Base-by-base conservation (phyloP, 2,113 vertebrate genomes). In the Neotoma lepida region DNA sequence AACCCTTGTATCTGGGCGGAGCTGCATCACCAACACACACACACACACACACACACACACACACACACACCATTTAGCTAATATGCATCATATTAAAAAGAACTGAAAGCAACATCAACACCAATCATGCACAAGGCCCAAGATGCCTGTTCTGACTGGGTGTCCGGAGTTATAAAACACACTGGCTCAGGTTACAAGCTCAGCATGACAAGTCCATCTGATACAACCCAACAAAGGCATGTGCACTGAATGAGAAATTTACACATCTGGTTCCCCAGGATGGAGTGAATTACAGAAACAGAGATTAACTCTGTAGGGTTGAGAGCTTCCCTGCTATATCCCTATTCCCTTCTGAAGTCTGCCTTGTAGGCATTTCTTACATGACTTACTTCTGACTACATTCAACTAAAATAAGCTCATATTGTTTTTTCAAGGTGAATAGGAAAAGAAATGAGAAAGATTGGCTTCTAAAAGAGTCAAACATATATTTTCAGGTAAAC, bases 101-200 rank as follows among this genome's bases (percentile, higher is more conserved):
- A 6, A 41, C 28, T 22, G 17, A 41, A n/a, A 1, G 81, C 41
- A 39, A n/a, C 33, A 12, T 1, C 7, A 30, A 46, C 2, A 63
- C 64, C 80, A 28, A 95, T 44, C 90, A 76, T 93, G 58, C 51
- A 18, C 89, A 80, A 78, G 80, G 15, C 91, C 66, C 86, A 86
- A 90, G 84, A 74, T 89, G 64, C 87, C 89, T 81, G 44, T 94
- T 97, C 94, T 85, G 93, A 94, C 91, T 93, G 39, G 85, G 95
- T 92, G 89, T 89, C 95, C 97, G 71, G 88, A 89, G 85, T 92
- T 96, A 96, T 97, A 97, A 86, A 97, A 97, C 80, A 2, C 64
- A 89, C 95, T 92, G 96, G 97, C 44, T 97, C 95, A 90, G 95
- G 96, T 98, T 98, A 94, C 97, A 94, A 95, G 89, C 96, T 94